A percentile compares a stretch with the other conserved stretches of the same genome.
Conservation (phyloP, 2,113 vertebrate species). For the Beaufortia kweichowensis region DNA sequence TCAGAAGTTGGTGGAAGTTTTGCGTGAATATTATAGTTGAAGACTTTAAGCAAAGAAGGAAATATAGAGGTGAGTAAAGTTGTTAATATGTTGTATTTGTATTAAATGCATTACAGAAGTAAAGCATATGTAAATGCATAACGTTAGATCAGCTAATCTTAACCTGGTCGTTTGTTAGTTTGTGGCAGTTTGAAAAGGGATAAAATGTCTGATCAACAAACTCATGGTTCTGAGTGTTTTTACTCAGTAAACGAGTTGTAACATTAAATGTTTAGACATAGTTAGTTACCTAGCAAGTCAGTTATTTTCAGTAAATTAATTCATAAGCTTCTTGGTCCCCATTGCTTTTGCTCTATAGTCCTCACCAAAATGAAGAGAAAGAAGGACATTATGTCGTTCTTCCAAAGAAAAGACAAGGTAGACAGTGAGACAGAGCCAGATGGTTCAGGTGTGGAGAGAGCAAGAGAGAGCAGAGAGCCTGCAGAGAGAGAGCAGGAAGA, state of each 20-base stretch:
- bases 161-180: neutral
- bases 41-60: constrained; percentile 8
- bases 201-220: neutral
- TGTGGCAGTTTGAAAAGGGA: constrained; percentile 4
- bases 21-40: neutral
- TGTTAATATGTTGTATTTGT: constrained; percentile 7
- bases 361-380: no score
- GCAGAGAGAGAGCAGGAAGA: no score
- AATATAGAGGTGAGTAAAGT: neutral
- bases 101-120: neutral
- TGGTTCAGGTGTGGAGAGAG: no score
- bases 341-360: neutral
- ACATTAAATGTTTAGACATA: constrained; percentile 7
- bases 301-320: neutral
- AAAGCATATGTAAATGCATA: no score
- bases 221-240: constrained; percentile 9
- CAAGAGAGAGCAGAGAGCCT: no score
- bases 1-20: constrained; percentile 10
- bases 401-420: no score
- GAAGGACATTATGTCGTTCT: no score
- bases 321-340: constrained; percentile 5
- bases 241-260: constrained; percentile 6
- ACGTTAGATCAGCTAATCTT: neutral
- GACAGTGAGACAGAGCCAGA: no score
- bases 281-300: constrained; percentile 5